Percentiles rank a stretch among this genome's conserved stretches.
phyloP scores from a whole-genome alignment of 2,797 vertebrate genomes.

The Avahi laniger region DNA sequence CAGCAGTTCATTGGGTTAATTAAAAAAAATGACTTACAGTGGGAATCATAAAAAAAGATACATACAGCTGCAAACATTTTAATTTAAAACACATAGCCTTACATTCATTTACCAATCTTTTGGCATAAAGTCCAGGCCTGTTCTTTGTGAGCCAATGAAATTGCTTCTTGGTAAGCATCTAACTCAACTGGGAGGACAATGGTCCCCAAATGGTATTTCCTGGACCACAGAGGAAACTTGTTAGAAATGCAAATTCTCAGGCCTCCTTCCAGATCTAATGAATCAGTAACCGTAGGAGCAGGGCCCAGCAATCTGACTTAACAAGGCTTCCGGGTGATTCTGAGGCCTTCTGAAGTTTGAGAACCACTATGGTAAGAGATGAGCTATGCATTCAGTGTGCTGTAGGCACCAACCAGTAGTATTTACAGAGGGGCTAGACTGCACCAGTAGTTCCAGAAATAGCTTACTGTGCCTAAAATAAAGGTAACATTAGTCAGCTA shows the following conservation, averaged over 20 bases:
- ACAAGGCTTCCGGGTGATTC: background rate
- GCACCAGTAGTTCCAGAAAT: background rate
- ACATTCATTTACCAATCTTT: background rate
- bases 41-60: background rate
- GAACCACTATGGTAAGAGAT: background rate
- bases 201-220: background rate
- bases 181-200: background rate
- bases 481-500: background rate
- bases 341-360: background rate
- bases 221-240: background rate
- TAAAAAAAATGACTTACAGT: background rate
- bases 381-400: accelerated
- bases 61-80: background rate
- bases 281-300: background rate
- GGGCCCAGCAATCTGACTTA: background rate
- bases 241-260: background rate
- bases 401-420: background rate
- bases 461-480: background rate
- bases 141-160: background rate
- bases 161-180: background rate
- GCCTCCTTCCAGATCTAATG: background rate
- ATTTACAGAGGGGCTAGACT: background rate
- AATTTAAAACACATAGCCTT: background rate
- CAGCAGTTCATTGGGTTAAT: background rate
- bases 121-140: background rate